Percentiles rank a stretch among this genome's conserved stretches.
These are phyloP conservation scores for Cryptus viduatorius DNA, from an alignment of 2,888 invertebrate species.

Conservation along the genomic window DNA sequence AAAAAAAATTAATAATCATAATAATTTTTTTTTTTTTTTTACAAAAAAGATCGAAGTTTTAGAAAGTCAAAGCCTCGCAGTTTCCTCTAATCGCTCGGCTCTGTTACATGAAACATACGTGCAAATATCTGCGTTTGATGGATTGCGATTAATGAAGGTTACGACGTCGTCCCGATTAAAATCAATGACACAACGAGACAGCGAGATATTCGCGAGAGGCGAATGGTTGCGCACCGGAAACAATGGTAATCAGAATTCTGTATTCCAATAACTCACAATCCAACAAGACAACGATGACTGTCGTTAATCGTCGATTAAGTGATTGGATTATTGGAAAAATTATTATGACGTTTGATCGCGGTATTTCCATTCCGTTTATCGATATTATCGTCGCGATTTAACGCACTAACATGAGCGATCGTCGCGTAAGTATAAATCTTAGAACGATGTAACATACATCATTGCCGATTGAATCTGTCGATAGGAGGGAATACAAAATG, in stretches of 20 bases:
- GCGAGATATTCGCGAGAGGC: constrained; percentile 26
- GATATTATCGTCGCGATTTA: constrained; percentile 55
- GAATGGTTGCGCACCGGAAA: constrained; percentile 39
- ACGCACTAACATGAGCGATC: constrained; percentile 54
- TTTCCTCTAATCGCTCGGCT: neutral
- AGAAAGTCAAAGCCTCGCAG: neutral
- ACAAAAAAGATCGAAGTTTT: neutral
- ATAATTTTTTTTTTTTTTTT: neutral
- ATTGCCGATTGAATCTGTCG: constrained; percentile 61
- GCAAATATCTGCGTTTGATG: neutral
- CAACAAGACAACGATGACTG: constrained; percentile 41
- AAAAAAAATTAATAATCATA: too few relatives aligned
- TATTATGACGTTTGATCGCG: constrained; percentile 64
- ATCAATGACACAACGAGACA: constrained; percentile 55
- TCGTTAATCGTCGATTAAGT: constrained; percentile 43
- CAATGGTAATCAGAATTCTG: constrained; percentile 24
- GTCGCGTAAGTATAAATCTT: constrained; percentile 67
- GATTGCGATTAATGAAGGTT: constrained; percentile 42
- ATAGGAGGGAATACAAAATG: constrained; percentile 61
- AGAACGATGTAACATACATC: constrained; percentile 53
- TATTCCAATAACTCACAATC: neutral
- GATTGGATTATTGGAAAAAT: constrained; percentile 68
- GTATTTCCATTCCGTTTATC: constrained; percentile 58
- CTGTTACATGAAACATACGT: constrained; percentile 7
- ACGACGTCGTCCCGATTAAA: constrained; percentile 52